A percentile compares a stretch with the other conserved stretches of the same genome.
phyloP scores from a whole-genome alignment of 2,797 vertebrate species.

The Myoxocephalus aenaeus region DNA sequence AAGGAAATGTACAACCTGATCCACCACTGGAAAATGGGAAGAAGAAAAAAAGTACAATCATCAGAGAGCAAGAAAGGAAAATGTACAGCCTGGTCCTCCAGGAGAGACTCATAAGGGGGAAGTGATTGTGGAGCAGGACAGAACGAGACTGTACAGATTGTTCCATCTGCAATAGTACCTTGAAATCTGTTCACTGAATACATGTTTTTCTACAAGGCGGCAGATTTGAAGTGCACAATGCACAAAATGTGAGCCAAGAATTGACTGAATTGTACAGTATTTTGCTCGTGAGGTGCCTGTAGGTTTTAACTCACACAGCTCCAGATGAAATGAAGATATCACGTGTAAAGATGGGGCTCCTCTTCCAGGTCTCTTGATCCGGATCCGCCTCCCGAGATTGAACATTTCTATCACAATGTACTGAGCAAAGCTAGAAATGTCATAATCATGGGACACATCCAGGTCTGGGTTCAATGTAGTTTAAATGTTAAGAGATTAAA shows the following conservation, averaged over 20 bases:
- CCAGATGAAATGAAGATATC: background rate
- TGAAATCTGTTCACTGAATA: background rate
- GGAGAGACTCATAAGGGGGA: background rate
- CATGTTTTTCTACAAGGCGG: fast-evolving
- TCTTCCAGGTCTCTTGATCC: background rate
- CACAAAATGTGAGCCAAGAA: background rate
- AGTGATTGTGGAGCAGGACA: background rate
- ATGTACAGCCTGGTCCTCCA: background rate
- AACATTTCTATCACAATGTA: background rate
- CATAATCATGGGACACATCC: background rate
- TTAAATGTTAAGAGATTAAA: background rate
- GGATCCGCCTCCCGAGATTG: too few species aligned
- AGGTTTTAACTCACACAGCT: background rate
- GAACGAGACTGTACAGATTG: background rate
- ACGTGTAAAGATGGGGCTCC: background rate
- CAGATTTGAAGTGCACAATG: background rate
- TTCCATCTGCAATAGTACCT: background rate
- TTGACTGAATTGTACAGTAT: background rate
- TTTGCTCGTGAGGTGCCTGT: background rate
- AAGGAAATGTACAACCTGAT: background rate
- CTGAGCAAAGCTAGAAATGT: background rate
- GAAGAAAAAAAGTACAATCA: background rate
- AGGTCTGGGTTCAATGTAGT: background rate
- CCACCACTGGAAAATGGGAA: background rate
- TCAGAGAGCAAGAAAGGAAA: background rate